A percentile compares a stretch with the other conserved stretches of the same genome.
These are phyloP conservation scores for Tauraco hartlaubi DNA, from an alignment of 2,797 vertebrate species.

Conservation along the genomic window DNA sequence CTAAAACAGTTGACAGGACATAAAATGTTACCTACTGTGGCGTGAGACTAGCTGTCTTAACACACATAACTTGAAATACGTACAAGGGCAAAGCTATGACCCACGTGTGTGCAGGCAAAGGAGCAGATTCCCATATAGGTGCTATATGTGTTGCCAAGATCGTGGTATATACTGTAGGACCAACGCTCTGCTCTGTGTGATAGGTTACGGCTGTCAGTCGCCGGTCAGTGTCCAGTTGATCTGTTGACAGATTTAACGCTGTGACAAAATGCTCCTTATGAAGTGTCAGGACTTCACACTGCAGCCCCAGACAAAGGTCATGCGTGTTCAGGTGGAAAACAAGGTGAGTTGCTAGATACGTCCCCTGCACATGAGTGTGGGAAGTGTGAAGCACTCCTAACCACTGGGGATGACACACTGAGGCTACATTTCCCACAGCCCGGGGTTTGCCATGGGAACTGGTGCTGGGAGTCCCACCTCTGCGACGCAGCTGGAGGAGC, in stretches of 20 bases:
- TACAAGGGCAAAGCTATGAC: not conserved
- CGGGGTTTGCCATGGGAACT: fast-evolving
- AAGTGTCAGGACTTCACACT: not conserved
- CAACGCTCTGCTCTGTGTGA: not conserved
- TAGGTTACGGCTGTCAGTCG: not conserved
- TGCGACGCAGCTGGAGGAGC: not conserved
- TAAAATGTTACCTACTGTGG: not conserved
- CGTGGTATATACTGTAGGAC: not conserved
- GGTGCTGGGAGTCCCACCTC: not conserved
- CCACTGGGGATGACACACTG: fast-evolving
- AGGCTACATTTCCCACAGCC: not conserved
- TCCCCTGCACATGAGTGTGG: fast-evolving
- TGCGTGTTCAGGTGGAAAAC: fast-evolving
- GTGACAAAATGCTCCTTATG: not conserved
- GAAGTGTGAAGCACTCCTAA: not conserved
- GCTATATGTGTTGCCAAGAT: fast-evolving
- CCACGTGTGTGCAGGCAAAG: not conserved
- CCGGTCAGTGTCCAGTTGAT: not conserved
- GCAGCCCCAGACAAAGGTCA: not conserved
- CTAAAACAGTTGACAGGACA: not conserved
- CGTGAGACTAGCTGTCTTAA: not conserved
- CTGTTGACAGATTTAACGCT: not conserved
- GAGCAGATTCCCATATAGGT: fast-evolving
- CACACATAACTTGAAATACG: not conserved
- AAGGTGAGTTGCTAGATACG: not conserved